A percentile compares a stretch with the other conserved stretches of the same genome.
These are phyloP conservation scores for Caenorhabditis afra DNA, from an alignment of 2,888 invertebrate species.

Conservation along the genomic window DNA sequence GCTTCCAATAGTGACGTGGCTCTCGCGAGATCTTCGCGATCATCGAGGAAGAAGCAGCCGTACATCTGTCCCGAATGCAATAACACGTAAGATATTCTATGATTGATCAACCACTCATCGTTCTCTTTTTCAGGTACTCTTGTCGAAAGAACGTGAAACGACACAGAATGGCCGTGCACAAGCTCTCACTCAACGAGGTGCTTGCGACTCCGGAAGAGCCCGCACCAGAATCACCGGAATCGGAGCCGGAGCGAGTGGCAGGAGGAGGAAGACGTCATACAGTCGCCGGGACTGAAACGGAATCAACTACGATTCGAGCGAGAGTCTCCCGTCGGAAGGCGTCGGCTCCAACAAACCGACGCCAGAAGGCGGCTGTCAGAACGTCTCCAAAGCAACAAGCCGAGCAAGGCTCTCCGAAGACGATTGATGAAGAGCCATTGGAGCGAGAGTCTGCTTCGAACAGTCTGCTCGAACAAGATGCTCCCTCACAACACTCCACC, in stretches of 20 bases:
- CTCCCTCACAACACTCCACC: too few species aligned
- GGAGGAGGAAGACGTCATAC: conserved; percentile 38
- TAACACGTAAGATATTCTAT: conserved; percentile 53
- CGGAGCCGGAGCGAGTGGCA: not conserved
- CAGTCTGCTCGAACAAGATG: too few species aligned
- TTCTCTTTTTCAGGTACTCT: conserved; percentile 63
- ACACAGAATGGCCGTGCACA: conserved; percentile 76
- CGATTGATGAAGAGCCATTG: not conserved
- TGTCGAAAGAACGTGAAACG: conserved; percentile 78
- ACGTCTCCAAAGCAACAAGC: not conserved
- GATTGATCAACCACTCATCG: not conserved
- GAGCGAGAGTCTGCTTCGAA: not conserved
- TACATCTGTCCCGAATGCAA: conserved; percentile 69
- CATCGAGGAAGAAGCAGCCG: conserved; percentile 15
- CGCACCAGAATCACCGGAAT: too few species aligned
- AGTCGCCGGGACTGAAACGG: conserved; percentile 17
- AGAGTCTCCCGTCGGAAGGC: conserved; percentile 20
- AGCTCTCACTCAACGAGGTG: conserved; percentile 69
- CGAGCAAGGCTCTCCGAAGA: too few species aligned
- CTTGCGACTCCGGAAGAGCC: conserved; percentile 48
- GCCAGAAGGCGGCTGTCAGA: not conserved
- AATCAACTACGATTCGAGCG: not conserved
- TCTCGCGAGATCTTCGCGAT: not conserved
- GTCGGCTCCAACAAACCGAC: conserved; percentile 13
- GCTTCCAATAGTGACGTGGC: too few species aligned